A percentile compares a stretch with the other conserved stretches of the same genome.
These are phyloP conservation scores for Oppia nitens DNA, from an alignment of 1,140 invertebrate genomes.

Conservation along the genomic window DNA sequence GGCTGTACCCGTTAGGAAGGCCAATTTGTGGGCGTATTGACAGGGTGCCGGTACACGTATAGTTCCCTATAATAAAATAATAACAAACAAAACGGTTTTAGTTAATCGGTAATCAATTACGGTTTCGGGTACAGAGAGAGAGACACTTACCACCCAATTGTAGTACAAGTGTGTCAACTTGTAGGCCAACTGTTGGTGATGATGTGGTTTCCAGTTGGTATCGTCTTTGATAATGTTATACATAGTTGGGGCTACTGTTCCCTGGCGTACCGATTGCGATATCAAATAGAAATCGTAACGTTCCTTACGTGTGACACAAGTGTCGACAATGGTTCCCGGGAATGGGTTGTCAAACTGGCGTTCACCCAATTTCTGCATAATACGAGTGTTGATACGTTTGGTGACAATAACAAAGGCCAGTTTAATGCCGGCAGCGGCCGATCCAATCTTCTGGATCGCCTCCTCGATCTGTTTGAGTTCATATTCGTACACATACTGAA, in stretches of 20 bases:
- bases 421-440: background rate
- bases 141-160: constrained; percentile 41
- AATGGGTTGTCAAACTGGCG: constrained; percentile 43
- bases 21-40: constrained; percentile 70
- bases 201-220: constrained; percentile 40
- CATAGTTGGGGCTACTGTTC: constrained; percentile 57
- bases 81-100: background rate
- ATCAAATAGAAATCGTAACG: constrained; percentile 67
- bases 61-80: constrained; percentile 37
- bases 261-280: constrained; percentile 50
- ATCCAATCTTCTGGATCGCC: constrained; percentile 1
- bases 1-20: constrained; percentile 43
- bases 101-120: too few species aligned
- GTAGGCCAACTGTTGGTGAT: constrained; percentile 53
- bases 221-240: constrained; percentile 58
- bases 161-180: constrained; percentile 68
- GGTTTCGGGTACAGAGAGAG: background rate
- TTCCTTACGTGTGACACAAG: constrained; percentile 59
- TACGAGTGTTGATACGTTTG: constrained; percentile 39
- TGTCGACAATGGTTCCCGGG: constrained; percentile 71
- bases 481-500: constrained; percentile 27
- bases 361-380: constrained; percentile 24
- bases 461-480: constrained; percentile 27
- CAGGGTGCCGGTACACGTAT: constrained; percentile 66
- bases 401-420: constrained; percentile 30